Conservation (phyloP, 2,888 invertebrate genomes). For the Plemyria rubiginata region DNA sequence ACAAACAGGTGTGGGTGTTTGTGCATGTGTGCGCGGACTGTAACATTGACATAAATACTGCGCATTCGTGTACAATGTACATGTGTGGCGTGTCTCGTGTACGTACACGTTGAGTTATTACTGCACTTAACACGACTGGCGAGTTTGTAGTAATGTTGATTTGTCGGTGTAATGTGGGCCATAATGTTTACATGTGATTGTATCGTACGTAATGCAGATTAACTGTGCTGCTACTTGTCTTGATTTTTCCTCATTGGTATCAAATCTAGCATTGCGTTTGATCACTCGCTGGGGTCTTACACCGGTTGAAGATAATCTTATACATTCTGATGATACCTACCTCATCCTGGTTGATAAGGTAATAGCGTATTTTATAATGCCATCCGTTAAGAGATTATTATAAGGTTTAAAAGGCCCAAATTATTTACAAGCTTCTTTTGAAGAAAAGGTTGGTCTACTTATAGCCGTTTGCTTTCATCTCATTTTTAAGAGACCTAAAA, state of each 20-base stretch:
- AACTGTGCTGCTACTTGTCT: constrained; percentile 43
- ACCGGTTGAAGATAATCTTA: background rate
- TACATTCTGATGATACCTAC: background rate
- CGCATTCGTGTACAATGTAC: constrained; percentile 57
- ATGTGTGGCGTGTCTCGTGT: constrained; percentile 39
- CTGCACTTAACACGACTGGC: constrained; percentile 64
- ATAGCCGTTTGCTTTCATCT: too few species aligned
- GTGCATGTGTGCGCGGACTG: constrained; percentile 57
- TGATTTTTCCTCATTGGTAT: constrained; percentile 3
- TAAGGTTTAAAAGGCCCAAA: background rate
- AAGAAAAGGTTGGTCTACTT: background rate
- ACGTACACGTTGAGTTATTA: constrained; percentile 63
- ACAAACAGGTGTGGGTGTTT: constrained; percentile 67
- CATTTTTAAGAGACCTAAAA: background rate
- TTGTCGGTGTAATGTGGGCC: constrained; percentile 70
- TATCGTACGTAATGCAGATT: constrained; percentile 55
- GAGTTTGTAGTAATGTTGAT: constrained; percentile 60
- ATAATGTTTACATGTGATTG: constrained; percentile 69
- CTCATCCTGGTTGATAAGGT: background rate
- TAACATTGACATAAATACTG: constrained; percentile 83
- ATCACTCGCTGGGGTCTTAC: background rate
- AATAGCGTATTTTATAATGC: background rate
- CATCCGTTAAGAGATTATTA: background rate
- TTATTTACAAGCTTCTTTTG: background rate
- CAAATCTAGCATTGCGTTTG: constrained; percentile 2